Base-by-base conservation (phyloP, 2,888 invertebrate species). In the Sphaerophoria taeniata region DNA sequence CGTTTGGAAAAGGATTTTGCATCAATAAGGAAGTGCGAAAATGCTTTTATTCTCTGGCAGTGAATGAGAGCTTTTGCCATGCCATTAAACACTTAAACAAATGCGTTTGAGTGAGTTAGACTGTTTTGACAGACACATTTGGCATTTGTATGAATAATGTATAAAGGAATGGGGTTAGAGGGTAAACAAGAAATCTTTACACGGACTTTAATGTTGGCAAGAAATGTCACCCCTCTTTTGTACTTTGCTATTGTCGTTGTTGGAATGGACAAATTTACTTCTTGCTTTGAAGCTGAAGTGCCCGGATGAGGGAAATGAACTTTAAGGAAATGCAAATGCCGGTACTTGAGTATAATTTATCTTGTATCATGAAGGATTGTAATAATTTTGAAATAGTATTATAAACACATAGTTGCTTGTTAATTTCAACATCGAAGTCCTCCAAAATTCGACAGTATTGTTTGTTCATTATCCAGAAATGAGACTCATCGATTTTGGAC, bases 61-160 rank as follows among this genome's bases (percentile, higher is more conserved):
- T 82, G 77, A 82, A 77, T 82, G 77, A 72, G 61, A 77, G 55
- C n/a, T 73, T 77, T 82, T 77, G 77, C 82, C 82, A 77, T 82
- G 82, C 82, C 82, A 82, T 82, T 82, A 77, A 67, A 82, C 77
- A 67, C 67, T 72, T 77, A 73, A 73, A 77, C 82, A 77, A 82
- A 77, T 82, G 77, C 82, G 73, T 77, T 73, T n/a, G n/a, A n/a
- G n/a, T 77, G 45, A 74, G 60, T 61, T 55, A 73, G 79, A n/a
- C n/a, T 67, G 60, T 69, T 79, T 4, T 74, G 72, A 73, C 72
- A 77, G 67, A 67, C 53, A 67, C n/a, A n/a, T 51, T n/a, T 47
- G 12, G 47, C 9, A 39, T n/a, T 7, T 47, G 11, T n/a, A n/a
- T n/a, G n/a, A n/a, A n/a, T n/a, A 39, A 33, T 34, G 4, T 51